A percentile compares a stretch with the other conserved stretches of the same genome.
Evolutionary conservation across 2,797 vertebrate species (phyloP).

Genomic region (Falco berigora): DNA sequence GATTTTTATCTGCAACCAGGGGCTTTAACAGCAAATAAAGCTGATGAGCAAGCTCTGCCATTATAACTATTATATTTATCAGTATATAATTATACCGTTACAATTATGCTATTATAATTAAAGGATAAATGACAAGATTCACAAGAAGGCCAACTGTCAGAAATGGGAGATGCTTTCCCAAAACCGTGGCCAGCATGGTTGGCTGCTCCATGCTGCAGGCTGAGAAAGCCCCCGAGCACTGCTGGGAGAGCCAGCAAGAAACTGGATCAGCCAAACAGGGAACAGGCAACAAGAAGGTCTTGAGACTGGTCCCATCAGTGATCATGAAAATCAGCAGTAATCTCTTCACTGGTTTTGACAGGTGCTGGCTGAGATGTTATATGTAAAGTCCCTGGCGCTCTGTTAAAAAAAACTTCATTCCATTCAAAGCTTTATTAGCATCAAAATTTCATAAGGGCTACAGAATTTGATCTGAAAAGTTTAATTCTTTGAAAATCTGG

Average conservation of each 20-base stretch:
- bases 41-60: not conserved
- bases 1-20: not conserved
- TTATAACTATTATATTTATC: not conserved
- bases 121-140: not conserved
- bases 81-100: not conserved
- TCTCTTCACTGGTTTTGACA: not conserved
- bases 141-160: not conserved
- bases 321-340: not conserved
- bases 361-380: not conserved
- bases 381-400: not conserved
- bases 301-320: not conserved
- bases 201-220: not conserved
- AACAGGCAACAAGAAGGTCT: not conserved
- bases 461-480: constrained; percentile 39
- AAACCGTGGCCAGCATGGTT: fast-evolving
- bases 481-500: constrained; percentile 36
- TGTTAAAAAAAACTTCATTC: not conserved
- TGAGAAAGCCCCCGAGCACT: not conserved
- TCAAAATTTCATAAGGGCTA: constrained; percentile 10
- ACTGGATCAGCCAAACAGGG: not conserved
- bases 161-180: not conserved
- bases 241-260: not conserved
- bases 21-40: not conserved
- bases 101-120: not conserved
- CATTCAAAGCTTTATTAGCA: constrained; percentile 11